Conservation (phyloP, 2,113 vertebrate species). For the Probosciger aterrimus region DNA sequence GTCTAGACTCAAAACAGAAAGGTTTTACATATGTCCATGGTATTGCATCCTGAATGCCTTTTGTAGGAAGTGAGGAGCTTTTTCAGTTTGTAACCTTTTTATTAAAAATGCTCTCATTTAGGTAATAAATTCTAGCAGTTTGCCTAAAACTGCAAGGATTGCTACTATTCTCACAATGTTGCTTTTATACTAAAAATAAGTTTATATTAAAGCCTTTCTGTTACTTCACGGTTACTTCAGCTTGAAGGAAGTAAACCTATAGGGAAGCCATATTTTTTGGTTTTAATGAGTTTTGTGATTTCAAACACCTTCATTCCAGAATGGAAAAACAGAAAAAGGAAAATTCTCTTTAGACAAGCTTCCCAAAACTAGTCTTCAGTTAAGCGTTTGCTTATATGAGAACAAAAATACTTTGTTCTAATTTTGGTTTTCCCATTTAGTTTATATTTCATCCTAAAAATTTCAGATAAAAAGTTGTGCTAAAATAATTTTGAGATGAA, state of each 20-base stretch:
- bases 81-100: background rate
- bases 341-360: background rate
- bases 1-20: background rate
- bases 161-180: background rate
- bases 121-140: background rate
- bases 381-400: background rate
- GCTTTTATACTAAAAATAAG: conserved; percentile 7
- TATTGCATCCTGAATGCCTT: background rate
- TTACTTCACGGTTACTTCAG: background rate
- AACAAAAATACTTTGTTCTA: background rate
- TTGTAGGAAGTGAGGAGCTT: background rate
- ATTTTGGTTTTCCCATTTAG: background rate
- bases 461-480: background rate
- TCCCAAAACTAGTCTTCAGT: background rate
- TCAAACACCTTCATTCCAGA: background rate
- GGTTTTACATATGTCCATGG: background rate
- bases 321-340: background rate
- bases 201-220: conserved; percentile 11
- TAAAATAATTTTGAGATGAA: background rate
- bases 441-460: background rate
- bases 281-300: background rate
- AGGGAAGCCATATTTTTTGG: background rate
- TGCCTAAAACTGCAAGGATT: background rate
- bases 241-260: conserved; percentile 9
- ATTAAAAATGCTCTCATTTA: background rate